Conservation (phyloP, 2,797 vertebrate species). For the Phylloscopus collybita region DNA sequence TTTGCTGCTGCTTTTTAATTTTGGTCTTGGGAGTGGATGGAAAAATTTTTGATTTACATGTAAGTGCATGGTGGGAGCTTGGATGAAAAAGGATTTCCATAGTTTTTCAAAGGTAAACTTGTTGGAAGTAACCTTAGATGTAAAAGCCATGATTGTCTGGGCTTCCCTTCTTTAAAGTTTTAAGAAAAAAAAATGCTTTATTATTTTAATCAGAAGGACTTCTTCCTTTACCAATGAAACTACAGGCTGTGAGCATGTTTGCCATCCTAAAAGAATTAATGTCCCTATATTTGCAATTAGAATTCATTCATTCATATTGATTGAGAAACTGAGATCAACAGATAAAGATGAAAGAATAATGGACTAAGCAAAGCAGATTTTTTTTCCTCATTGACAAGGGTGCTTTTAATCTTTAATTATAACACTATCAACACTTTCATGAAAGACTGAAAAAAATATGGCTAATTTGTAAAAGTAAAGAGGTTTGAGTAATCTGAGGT, state of each 20-base stretch:
- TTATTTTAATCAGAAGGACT: background rate
- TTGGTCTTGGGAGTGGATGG: background rate
- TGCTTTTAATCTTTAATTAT: background rate
- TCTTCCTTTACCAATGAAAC: background rate
- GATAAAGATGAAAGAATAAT: background rate
- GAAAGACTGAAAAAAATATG: background rate
- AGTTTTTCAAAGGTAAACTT: background rate
- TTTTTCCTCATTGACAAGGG: background rate
- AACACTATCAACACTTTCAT: background rate
- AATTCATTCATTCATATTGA: background rate
- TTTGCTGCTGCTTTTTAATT: background rate
- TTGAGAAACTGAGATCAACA: background rate
- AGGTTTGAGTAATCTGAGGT: background rate
- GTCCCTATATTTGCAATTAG: background rate
- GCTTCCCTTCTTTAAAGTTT: background rate
- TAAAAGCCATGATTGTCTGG: background rate
- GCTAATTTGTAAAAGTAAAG: background rate
- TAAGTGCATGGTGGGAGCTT: accelerated
- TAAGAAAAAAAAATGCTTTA: background rate
- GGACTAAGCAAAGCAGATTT: background rate
- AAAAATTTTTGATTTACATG: background rate
- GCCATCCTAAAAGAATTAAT: background rate
- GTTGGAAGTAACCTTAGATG: background rate
- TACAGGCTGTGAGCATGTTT: background rate
- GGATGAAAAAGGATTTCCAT: background rate